phyloP scores from a whole-genome alignment of 2,113 vertebrate genomes.

The Noctilio leporinus region DNA sequence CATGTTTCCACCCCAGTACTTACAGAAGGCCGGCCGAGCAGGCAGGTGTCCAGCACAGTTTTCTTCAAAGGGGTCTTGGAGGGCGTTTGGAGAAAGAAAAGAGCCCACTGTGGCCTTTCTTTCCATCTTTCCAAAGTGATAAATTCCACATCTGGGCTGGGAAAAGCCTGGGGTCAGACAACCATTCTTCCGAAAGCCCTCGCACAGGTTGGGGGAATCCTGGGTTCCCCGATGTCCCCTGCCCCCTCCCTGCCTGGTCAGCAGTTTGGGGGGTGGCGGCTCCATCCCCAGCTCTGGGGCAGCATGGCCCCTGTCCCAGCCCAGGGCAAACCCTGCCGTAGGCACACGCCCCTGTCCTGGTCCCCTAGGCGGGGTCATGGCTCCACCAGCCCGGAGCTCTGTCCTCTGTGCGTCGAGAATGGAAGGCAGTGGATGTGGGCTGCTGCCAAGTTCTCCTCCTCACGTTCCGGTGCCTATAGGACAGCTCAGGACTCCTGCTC shows the following conservation, averaged over 20 bases:
- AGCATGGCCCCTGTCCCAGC: background rate
- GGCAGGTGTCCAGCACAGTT: rapidly evolving
- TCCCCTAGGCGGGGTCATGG: background rate
- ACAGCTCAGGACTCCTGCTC: background rate
- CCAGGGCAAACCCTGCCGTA: rapidly evolving
- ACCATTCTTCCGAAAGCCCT: background rate
- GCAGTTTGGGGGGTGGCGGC: background rate
- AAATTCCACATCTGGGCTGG: background rate
- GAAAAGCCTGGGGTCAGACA: background rate
- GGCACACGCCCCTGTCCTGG: background rate
- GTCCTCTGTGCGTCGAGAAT: rapidly evolving
- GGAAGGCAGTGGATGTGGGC: no score
- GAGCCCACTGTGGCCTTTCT: background rate
- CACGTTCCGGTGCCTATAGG: background rate
- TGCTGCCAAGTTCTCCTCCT: no score
- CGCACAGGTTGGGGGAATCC: rapidly evolving
- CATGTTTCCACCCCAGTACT: background rate
- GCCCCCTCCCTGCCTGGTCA: no score
- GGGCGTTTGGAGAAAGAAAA: background rate
- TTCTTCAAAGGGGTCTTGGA: background rate
- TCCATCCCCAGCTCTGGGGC: background rate
- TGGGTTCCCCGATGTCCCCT: rapidly evolving
- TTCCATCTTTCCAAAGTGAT: background rate
- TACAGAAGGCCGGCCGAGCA: background rate
- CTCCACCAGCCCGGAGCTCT: no score